Conservation (phyloP, 2,113 vertebrate genomes). For the Pituophis catenifer region DNA sequence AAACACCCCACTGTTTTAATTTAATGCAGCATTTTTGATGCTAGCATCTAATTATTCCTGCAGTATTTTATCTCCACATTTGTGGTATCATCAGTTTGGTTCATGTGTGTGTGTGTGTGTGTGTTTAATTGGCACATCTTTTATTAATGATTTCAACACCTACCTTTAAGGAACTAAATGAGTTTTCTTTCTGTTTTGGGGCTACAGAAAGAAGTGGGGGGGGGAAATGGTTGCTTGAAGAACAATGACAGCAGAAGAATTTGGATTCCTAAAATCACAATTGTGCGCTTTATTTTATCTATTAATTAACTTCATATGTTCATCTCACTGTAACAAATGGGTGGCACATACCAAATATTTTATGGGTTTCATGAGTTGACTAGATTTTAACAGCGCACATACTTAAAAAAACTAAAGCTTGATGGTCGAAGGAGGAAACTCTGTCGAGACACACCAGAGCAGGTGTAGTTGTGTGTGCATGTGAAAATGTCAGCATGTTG, state of each 20-base stretch:
- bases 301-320: background rate
- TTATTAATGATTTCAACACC: conserved; percentile 71
- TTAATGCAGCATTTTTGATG: conserved; percentile 68
- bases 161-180: conserved; percentile 67
- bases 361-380: conserved; percentile 14
- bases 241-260: conserved; percentile 44
- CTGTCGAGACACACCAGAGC: background rate
- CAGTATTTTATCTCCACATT: conserved; percentile 69
- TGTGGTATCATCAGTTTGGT: conserved; percentile 66
- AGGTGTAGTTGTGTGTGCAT: background rate
- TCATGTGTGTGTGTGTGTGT: background rate
- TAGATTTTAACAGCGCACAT: background rate
- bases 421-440: background rate
- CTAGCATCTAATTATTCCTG: conserved; percentile 68
- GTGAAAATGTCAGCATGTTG: background rate
- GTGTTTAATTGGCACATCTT: conserved; percentile 67
- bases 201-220: conserved; percentile 30
- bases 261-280: conserved; percentile 41
- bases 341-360: background rate
- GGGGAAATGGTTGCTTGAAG: background rate
- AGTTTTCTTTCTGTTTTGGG: conserved; percentile 61
- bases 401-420: background rate
- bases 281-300: background rate
- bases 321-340: background rate
- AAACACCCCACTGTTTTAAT: conserved; percentile 66